phyloP scores from a whole-genome alignment of 92 coral and sea anemone species.

The Parazoanthus swiftii region DNA sequence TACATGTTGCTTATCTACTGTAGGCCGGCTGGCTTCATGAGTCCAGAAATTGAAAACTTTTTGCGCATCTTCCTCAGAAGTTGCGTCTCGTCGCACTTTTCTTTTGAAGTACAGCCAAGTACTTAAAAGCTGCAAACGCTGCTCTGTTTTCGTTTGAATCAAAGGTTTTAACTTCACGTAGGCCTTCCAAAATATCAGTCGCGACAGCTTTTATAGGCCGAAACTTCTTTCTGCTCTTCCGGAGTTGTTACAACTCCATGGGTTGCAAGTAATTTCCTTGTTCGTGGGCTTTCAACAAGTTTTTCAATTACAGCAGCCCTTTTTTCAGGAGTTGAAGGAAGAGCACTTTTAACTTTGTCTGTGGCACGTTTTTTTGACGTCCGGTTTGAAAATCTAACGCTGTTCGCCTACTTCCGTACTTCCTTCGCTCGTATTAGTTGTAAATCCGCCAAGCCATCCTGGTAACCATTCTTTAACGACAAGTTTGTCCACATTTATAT shows the following conservation, averaged over 20 bases:
- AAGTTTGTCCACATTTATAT: no score
- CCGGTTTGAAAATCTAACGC: constrained; percentile 38
- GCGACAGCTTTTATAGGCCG: constrained; percentile 46
- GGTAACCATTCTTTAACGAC: no score
- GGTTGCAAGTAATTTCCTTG: constrained; percentile 38
- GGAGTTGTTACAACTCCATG: constrained; percentile 34
- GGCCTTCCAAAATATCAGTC: constrained; percentile 39
- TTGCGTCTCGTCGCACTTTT: constrained; percentile 4
- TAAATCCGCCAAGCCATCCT: no score
- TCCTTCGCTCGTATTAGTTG: no score
- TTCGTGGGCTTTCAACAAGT: constrained; percentile 44
- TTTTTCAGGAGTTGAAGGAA: constrained; percentile 38
- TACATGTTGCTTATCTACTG: constrained; percentile 23
- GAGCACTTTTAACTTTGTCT: constrained; percentile 27
- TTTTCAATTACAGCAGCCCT: constrained; percentile 35
- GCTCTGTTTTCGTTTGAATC: constrained; percentile 9
- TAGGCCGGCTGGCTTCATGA: constrained; percentile 15
- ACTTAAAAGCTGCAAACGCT: constrained; percentile 15
- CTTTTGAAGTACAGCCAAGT: constrained; percentile 8
- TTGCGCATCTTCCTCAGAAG: constrained; percentile 5
- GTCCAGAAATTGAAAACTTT: constrained; percentile 23
- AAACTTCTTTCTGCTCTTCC: constrained; percentile 41
- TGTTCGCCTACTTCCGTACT: no score
- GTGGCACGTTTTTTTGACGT: constrained; percentile 47
- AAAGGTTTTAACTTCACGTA: constrained; percentile 18